Base-by-base conservation (phyloP, 92 coral and sea anemone genomes). In the Porites divaricata region DNA sequence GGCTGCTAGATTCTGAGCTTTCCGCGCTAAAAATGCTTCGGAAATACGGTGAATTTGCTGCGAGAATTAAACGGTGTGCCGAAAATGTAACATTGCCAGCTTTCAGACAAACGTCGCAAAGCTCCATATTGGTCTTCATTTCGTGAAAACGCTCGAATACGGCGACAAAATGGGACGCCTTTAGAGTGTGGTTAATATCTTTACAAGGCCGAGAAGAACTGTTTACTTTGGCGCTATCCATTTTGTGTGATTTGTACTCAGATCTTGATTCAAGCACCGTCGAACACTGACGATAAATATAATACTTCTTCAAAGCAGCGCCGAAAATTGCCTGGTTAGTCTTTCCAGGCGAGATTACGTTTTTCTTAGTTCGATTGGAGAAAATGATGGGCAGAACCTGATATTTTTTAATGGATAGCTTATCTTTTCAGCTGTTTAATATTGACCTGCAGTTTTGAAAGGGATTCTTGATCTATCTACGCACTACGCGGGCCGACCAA, bases 11-110 rank as follows among this genome's bases (percentile, higher is more conserved):
- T 54, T 58, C 85, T n/a, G 76, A 4, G 21, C 41, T 80, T 56
- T 69, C 67, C 67, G 85, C 15, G 45, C 71, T 45, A 53, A 91
- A 85, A 16, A 79, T 70, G 15, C 89, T 84, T 67, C 95, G 89
- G 62, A 96, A 92, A 76, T 90, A 94, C 45, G 93, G 91, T 74
- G 96, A 92, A 45, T 90, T 88, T 2, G 90, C 99, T 11, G 99
- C 95, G 12, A 96, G 90, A 28, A 96, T 86, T 5, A 91, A 77
- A 12, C 88, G 81, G 64, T 96, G 99, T 12, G 98, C 98, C 2
- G 92, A 66, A 11, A 96, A 81, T 0, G 89, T 88, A 20, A 94
- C 89, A 28, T 94, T 95, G 16, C 90, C 92, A 9, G 83, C 93
- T 85, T 85, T 93, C 48, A 96, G 59, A 26, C 82, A 81, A 25